Percentiles rank a stretch among this genome's conserved stretches.
Conservation (phyloP, 2,888 invertebrate genomes). For the Phalera bucephala region DNA sequence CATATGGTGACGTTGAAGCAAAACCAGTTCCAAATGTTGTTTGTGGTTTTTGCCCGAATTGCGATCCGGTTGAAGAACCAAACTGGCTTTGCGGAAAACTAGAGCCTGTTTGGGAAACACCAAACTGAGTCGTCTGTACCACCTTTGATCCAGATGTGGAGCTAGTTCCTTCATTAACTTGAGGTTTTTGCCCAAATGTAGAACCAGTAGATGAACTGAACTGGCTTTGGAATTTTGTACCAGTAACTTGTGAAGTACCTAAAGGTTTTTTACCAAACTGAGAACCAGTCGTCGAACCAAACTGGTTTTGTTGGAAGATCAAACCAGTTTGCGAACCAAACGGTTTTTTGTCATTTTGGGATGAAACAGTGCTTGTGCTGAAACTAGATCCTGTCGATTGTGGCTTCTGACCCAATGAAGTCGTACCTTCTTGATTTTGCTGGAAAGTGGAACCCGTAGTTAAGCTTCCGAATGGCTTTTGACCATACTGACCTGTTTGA, state of each 20-base stretch:
- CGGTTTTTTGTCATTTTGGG: background rate
- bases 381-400: background rate
- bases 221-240: too few species aligned
- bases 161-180: background rate
- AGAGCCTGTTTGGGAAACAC: background rate
- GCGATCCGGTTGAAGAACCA: slow-evolving; percentile 2
- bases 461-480: background rate
- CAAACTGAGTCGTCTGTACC: background rate
- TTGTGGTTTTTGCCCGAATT: slow-evolving; percentile 5
- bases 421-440: background rate
- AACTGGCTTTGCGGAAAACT: slow-evolving; percentile 7
- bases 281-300: background rate
- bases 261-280: slow-evolving; percentile 1
- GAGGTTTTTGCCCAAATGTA: background rate
- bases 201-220: background rate
- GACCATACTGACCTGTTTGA: background rate
- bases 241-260: background rate
- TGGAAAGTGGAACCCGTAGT: background rate
- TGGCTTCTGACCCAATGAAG: background rate
- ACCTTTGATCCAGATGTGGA: background rate
- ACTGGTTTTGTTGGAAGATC: background rate
- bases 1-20: background rate
- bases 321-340: background rate
- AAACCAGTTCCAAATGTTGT: background rate
- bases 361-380: background rate